These are phyloP conservation scores for Leptinotarsa tumamoca DNA, from an alignment of 2,888 invertebrate species.

Conservation along the genomic window DNA sequence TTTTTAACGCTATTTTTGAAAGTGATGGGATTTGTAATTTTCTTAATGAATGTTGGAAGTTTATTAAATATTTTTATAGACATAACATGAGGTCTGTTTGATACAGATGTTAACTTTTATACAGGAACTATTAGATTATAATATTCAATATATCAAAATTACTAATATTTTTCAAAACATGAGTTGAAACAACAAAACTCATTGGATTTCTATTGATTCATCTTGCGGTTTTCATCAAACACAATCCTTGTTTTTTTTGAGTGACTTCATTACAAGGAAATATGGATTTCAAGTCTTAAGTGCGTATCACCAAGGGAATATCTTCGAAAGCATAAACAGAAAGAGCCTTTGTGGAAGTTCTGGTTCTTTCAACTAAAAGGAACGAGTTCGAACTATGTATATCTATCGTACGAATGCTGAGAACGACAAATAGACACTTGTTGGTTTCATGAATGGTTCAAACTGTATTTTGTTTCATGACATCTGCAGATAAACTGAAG, in stretches of 20 bases:
- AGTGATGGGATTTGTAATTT: too few species aligned
- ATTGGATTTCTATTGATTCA: not conserved
- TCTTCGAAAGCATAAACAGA: slow-evolving; percentile 3
- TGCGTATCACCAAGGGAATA: slow-evolving; percentile 10
- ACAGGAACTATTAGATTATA: too few species aligned
- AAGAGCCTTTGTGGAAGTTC: not conserved
- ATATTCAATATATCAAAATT: too few species aligned
- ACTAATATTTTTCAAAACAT: too few species aligned
- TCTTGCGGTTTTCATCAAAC: not conserved
- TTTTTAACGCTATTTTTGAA: too few species aligned
- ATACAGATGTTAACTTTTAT: too few species aligned
- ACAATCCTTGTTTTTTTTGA: not conserved
- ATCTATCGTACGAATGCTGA: not conserved
- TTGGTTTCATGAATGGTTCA: not conserved
- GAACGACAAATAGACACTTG: not conserved
- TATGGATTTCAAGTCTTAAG: not conserved
- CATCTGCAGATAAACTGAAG: too few species aligned
- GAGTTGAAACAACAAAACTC: too few species aligned
- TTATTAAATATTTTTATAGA: too few species aligned
- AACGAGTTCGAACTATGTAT: not conserved
- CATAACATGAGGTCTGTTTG: too few species aligned
- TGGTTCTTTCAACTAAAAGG: not conserved
- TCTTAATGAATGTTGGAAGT: too few species aligned
- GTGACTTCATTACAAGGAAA: slow-evolving; percentile 1
- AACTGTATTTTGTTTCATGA: not conserved